Evolutionary conservation across 1,140 invertebrate genomes (phyloP), one percentile per base, ranked within the genome.

Genomic region (Philopotamus ludificatus): DNA sequence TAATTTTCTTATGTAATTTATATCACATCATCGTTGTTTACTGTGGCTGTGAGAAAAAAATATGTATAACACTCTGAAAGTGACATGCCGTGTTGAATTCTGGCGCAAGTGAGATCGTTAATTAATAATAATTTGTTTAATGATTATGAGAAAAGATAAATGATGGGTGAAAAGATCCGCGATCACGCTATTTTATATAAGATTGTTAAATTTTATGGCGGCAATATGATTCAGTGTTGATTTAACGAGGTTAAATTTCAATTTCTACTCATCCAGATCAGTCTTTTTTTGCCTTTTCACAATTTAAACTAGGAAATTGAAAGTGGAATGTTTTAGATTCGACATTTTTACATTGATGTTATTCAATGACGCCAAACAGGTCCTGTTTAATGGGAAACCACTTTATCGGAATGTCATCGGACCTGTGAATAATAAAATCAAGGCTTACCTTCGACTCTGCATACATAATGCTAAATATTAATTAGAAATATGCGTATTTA

Each of bases 351-450:
- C 18, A 47, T 47, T 47, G 7, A 12, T 12, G 18, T 47, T 47
- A 47, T 47, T 47, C 44, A 47, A 20, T 47, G 44, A 47, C 44
- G 15, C 4, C 8, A 16, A 47, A 12, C 18, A 4, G 44, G 10
- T 20, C 44, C 18, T 12, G 18, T 47, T 47, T 47, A 15, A 47
- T 47, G 44, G 7, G 44, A 3, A 16, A 47, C 44, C 4, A 16
- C 44, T 12, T 7, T 47, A 47, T 47, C 18, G 44, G 44, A 47
- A 47, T 47, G 44, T 20, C 8, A 47, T 47, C 18, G 44, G 44
- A 47, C 4, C 44, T 47, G 18, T 47, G 18, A 47, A 16, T 9
- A 9, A 12, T 34, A 34, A 34, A 34, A 12, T 12, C 28, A 7
- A 7, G 28, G 4, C 12, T 4, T 34, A 34, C 12, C 12, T 4